Evolutionary conservation across 2,888 invertebrate genomes (phyloP).

Genomic region (Cabera pusaria): DNA sequence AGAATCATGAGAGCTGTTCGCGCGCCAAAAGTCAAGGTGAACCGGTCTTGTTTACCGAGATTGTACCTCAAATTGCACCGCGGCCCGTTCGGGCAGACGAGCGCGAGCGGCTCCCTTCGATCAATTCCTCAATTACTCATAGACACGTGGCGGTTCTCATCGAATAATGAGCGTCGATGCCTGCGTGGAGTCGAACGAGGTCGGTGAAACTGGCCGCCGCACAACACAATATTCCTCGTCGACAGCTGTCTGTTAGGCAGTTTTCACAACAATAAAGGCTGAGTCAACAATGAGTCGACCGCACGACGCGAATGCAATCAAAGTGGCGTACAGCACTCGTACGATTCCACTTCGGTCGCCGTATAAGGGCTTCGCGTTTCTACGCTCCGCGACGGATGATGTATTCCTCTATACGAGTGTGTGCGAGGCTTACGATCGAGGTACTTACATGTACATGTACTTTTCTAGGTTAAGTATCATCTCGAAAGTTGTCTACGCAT

Average conservation of each 20-base stretch:
- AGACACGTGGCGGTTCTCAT: conserved; percentile 59
- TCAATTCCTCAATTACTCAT: conserved; percentile 55
- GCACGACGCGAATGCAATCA: conserved; percentile 40
- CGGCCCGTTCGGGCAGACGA: conserved; percentile 7
- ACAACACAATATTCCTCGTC: conserved; percentile 47
- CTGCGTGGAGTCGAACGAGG: conserved; percentile 47
- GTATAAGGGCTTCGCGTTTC: conserved; percentile 21
- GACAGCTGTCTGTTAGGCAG: conserved; percentile 43
- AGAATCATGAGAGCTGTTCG: conserved; percentile 36
- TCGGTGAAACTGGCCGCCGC: conserved; percentile 47
- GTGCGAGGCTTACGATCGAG: conserved; percentile 32
- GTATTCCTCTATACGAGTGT: too few relatives aligned
- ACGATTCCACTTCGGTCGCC: conserved; percentile 21
- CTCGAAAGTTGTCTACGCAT: conserved; percentile 57
- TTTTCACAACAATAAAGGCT: conserved; percentile 50
- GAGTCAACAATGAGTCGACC: conserved; percentile 47
- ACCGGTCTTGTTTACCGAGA: conserved; percentile 49
- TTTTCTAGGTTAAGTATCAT: conserved; percentile 59
- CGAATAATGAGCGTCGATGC: conserved; percentile 48
- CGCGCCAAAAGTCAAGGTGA: conserved; percentile 75
- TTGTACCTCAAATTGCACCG: conserved; percentile 21
- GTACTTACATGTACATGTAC: conserved; percentile 21
- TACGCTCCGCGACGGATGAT: too few relatives aligned
- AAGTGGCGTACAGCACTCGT: conserved; percentile 39
- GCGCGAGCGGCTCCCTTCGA: conserved; percentile 11